Evolutionary conservation across 2,888 invertebrate genomes (phyloP), one percentile per base, ranked within the genome.

Genomic region (Chymomyza caudatula): DNA sequence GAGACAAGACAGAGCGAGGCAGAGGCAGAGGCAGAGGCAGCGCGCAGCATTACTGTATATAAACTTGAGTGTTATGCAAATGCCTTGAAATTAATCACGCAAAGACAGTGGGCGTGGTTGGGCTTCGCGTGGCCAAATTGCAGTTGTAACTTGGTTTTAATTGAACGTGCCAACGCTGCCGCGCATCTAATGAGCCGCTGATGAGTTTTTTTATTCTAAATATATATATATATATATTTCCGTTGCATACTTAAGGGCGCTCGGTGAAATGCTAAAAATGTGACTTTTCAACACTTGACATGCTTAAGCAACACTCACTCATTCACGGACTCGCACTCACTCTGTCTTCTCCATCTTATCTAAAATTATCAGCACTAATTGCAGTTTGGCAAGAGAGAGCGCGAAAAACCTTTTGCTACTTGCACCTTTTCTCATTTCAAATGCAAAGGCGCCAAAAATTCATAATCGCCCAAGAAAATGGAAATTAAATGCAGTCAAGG

Each of bases 31-130:
- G n/a, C n/a, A n/a, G n/a, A n/a, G 23, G 23, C 15, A 8, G 29
- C 15, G 22, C n/a, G 8, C 4, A 22, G 20, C 43, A 57, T 13
- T 43, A 43, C 37, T n/a, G 47, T 74, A 85, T 84, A 77, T 77
- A 76, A 77, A 85, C 85, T 76, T 70, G 66, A 63, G 54, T 77
- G 71, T 73, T 63, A 49, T 15, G 44, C 61, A 49, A 60, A 71
- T 71, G 71, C 81, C 67, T 68, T 71, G 69, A 71, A 82, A 80
- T 85, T 85, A 80, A 80, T 85, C 85, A 78, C 73, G 62, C 63
- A 4, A 47, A 47, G 15, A 47, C 47, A 15, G 47, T 19, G 43
- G 55, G 66, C 63, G 65, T 63, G 56, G 20, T 47, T 4, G 17
- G 6, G 6, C 15, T 37, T 17, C 17, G 54, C 64, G 58, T 58